A percentile compares a stretch with the other conserved stretches of the same genome.
These are phyloP conservation scores for Melieria omissa DNA, from an alignment of 2,888 invertebrate genomes.

Conservation along the genomic window DNA sequence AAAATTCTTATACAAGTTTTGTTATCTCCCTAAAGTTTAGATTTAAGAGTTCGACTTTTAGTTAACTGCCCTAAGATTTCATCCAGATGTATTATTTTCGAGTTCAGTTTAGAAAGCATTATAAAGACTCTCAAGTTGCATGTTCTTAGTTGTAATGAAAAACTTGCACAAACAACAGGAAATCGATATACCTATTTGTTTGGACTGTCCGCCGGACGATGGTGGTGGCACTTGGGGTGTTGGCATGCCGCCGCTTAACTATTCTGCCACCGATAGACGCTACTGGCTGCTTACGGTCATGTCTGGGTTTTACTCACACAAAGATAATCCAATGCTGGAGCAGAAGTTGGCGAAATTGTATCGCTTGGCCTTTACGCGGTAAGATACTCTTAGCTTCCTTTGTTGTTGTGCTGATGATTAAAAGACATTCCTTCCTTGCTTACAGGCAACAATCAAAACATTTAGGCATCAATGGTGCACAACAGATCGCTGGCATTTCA, in stretches of 20 bases:
- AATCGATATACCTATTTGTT: constrained; percentile 64
- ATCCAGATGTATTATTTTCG: too few species aligned
- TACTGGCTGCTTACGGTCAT: constrained; percentile 87
- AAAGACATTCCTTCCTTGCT: too few species aligned
- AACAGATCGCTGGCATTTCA: constrained; percentile 55
- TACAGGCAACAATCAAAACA: constrained; percentile 83
- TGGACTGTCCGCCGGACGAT: constrained; percentile 61
- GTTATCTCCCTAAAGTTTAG: too few species aligned
- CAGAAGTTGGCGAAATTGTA: constrained; percentile 81
- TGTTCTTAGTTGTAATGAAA: not conserved
- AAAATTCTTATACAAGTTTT: too few species aligned
- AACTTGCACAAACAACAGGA: constrained; percentile 49
- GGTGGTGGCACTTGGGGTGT: constrained; percentile 59
- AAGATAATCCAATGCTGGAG: constrained; percentile 75
- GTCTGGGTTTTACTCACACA: constrained; percentile 69
- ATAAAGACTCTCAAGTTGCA: too few species aligned
- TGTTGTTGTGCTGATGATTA: not conserved
- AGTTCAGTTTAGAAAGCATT: too few species aligned
- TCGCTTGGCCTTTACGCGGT: constrained; percentile 84
- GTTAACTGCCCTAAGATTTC: too few species aligned
- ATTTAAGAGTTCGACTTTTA: too few species aligned
- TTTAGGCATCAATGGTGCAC: constrained; percentile 73
- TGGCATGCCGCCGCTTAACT: constrained; percentile 59
- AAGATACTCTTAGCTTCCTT: constrained; percentile 36
- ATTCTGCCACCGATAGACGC: constrained; percentile 72